A percentile compares a stretch with the other conserved stretches of the same genome.
Conservation (phyloP, 2,113 vertebrate genomes). For the Heliornis fulica region DNA sequence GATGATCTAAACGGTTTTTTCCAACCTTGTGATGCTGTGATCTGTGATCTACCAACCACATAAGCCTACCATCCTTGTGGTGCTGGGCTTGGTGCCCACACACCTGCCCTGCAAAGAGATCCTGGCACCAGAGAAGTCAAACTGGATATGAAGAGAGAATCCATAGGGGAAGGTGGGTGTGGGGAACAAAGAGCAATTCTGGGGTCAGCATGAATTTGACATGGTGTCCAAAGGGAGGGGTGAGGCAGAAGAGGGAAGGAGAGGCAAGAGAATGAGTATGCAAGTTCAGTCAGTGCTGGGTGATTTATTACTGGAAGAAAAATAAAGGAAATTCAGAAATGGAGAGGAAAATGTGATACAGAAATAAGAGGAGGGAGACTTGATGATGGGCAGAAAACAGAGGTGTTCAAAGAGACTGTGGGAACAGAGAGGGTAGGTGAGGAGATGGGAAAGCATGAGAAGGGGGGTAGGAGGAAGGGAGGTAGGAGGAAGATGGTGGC, state of each 20-base stretch:
- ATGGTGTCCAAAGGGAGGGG: background rate
- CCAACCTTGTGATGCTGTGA: no score
- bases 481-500: background rate
- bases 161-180: background rate
- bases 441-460: background rate
- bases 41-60: accelerated
- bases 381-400: background rate
- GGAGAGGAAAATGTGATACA: background rate
- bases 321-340: background rate
- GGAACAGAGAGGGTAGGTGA: background rate
- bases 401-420: background rate
- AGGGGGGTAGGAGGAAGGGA: background rate
- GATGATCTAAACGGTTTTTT: no score
- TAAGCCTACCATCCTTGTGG: background rate
- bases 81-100: background rate
- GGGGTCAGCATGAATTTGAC: background rate
- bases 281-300: background rate
- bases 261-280: background rate
- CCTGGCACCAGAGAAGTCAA: background rate
- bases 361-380: background rate
- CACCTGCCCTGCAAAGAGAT: accelerated
- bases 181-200: background rate
- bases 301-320: background rate
- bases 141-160: background rate
- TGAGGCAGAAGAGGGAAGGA: background rate